Base-by-base conservation (phyloP, 2,797 vertebrate genomes). In the Tapirus indicus region DNA sequence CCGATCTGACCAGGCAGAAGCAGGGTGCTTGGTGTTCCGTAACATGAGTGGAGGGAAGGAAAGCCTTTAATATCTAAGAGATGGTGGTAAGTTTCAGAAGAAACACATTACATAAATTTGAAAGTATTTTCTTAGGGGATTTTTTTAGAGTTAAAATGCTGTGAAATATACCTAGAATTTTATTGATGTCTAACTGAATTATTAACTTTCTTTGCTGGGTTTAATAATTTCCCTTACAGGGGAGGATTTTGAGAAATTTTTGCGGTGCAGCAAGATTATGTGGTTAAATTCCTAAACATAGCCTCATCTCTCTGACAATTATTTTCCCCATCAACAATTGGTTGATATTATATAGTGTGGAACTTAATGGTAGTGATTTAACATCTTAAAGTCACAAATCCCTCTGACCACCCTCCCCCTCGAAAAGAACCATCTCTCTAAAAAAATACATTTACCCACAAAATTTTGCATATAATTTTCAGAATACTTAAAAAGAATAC, bases 201-300 rank as follows among this genome's bases (percentile, higher is more conserved):
- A 74, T 85, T 86, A 85, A 56, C 54, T 93, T 86, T 82, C 78
- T 58, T 60, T 38, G 62, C 27, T 32, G 77, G 18, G 7, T 47
- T 94, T 47, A 72, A 88, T 88, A 56, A 78, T 72, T 66, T 56
- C 68, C 44, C 68, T 96, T 85, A 62, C 25, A 27, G n/a, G 56
- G 88, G 79, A 85, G 56, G 72, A 91, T 78, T 41, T 66, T 60
- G 82, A 91, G 66, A 62, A 77, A 91, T 95, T 91, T 72, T 94
- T 94, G 77, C 71, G 86, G 91, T 52, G 1, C 56, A 56, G 21
- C 66, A 62, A 64, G 83, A 78, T 85, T 56, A 29, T 74, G 41
- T 64, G 60, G 68, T 93, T 93, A 72, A 74, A 96, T 94, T 95
- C 94, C 88, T 94, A 72, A 79, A 56, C 12, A 23, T 35, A 62